Base-by-base conservation (phyloP, 1,140 invertebrate species). In the Ephestia elutella region DNA sequence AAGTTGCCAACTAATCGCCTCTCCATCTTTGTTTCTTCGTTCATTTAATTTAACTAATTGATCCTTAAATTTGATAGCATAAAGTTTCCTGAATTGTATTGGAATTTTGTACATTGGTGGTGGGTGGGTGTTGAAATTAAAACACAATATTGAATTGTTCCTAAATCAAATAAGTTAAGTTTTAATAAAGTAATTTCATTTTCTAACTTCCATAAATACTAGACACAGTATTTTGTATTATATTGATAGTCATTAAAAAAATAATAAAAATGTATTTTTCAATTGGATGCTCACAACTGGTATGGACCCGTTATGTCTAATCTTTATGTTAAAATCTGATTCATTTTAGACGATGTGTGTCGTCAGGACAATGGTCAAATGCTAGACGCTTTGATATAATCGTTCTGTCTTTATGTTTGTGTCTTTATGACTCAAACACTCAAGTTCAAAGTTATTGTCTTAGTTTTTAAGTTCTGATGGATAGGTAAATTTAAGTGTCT, bases 1-100 rank as follows among this genome's bases (percentile, higher is more conserved):
- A 53, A 25, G 15, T 53, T 25, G 20, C 50, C 50, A 53, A 25
- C 50, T 25, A 53, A 53, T 53, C 38, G 38, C 38, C 15, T 15
- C 17, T 53, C 19, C 21, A 53, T 21, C 50, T 21, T 21, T 15
- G n/a, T 53, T 25, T 53, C n/a, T 5, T 53, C 13, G 2, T 19
- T 50, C 17, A 18, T 21, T 53, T 53, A 53, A 21, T 25, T 21
- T 53, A 50, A 20, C 18, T 50, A 20, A 20, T 25, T 50, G 49
- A 20, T 50, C 49, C 18, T 50, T 50, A n/a, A 20, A 44, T 10
- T 32, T 32, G 30, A 32, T 32, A 35, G 32, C 13, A 35, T 9
- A 44, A 15, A 44, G 38, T 44, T 17, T 44, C 15, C 15, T 2
- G 38, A 44, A 44, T 15, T 38, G 11, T 13, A 15, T 17, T 4